Evolutionary conservation across 64 coral and sea anemone genomes (phyloP), one percentile per base, ranked within the genome.

Genomic region (Cladopsammia gracilis): DNA sequence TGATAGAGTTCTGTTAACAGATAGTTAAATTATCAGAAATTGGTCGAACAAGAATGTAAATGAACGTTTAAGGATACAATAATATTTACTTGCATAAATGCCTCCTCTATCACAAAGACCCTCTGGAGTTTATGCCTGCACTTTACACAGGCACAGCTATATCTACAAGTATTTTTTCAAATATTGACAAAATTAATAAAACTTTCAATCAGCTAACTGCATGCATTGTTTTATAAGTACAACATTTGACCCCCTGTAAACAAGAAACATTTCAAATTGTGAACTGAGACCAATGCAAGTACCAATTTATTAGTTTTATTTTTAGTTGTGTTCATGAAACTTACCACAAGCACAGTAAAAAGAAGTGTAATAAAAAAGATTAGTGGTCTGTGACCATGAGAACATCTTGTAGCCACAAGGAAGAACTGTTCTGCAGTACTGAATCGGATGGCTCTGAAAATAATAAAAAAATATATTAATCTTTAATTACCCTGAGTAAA

Each of bases 341-440:
- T 52, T 89, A 99, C 98, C 98, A 93, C 93, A 85, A 99, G 77
- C 11, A 99, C 98, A 12, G 98, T 96, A 79, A 99, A 99, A 43
- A 99, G 77, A 86, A 99, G 92, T 24, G 98, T 99, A 64, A 99
- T 94, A 51, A 99, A 96, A 62, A 99, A 99, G 9, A 99, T 86
- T 12, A 99, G 75, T 51, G 98, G 98, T 76, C 94, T 74, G 66
- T 96, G 94, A 53, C 98, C 98, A 12, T 93, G 88, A 3, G 98
- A 99, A 75, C 98, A 99, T 78, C 98, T 79, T 22, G 98, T 99
- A 52, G 98, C 98, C 67, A 99, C 90, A 13, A 99, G 94, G 78
- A 99, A 99, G 89, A 99, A 99, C 77, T 99, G 98, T 60, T 99
- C 98, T 50, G 95, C 98, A 58, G 95, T 95, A 71, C 92, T 90